Evolutionary conservation across 2,888 invertebrate species (phyloP).

Genomic region (Melinaea marsaeus): DNA sequence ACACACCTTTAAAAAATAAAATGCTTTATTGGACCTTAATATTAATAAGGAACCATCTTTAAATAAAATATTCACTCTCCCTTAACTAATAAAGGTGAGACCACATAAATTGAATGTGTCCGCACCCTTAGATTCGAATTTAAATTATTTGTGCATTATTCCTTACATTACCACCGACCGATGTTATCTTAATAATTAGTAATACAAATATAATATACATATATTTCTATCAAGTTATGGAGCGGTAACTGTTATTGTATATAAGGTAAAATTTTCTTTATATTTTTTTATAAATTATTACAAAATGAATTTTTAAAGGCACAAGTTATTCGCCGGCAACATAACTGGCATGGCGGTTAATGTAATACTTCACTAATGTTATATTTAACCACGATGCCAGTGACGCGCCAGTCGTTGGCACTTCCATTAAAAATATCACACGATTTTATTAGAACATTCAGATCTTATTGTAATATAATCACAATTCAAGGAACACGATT

Average conservation of each 20-base stretch:
- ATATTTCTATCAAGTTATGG: neutral
- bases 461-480: neutral
- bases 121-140: neutral
- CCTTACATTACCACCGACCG: neutral
- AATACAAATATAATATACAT: neutral
- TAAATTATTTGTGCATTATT: constrained; percentile 10
- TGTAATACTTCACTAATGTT: neutral
- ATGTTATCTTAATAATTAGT: neutral
- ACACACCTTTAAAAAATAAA: neutral
- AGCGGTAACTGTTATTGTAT: neutral
- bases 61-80: neutral
- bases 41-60: constrained; percentile 2
- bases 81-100: too few species aligned
- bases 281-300: neutral
- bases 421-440: constrained; percentile 6
- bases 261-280: neutral
- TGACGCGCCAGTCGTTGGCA: constrained; percentile 13
- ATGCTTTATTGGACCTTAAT: constrained; percentile 1
- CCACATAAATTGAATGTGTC: too few species aligned
- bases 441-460: neutral
- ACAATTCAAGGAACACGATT: constrained; percentile 7
- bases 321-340: neutral
- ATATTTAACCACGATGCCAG: constrained; percentile 1
- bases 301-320: neutral
- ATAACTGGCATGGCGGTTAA: constrained; percentile 8